Evolutionary conservation across 2,113 vertebrate genomes (phyloP), one percentile per base, ranked within the genome.

Genomic region (Alexandromys fortis): DNA sequence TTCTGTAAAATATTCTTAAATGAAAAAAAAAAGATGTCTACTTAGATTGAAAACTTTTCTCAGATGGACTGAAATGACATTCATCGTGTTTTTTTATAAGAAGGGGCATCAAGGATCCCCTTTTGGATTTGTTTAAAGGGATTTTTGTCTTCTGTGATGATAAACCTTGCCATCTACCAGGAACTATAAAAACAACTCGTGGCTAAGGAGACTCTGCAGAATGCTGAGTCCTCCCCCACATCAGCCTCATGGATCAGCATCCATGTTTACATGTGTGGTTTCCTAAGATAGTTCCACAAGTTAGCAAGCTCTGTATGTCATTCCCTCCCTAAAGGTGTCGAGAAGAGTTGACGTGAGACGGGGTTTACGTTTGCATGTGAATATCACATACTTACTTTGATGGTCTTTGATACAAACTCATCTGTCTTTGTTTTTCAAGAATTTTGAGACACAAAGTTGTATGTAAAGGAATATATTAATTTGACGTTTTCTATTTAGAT

Each of bases 101-200:
- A 97, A 98, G 97, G 98, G 98, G 98, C 98, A 98, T 98, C 96
- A 97, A 98, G 96, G 96, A 97, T 96, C 98, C 97, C 90, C 96
- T 93, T 94, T 97, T n/a, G 95, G 96, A 94, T 97, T 97, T 97
- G 87, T 97, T 98, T 97, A 96, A 97, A 97, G 94, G 94, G 96
- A 97, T 97, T 98, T 98, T 98, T 97, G 96, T 98, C 98, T 98
- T 98, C 96, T 96, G 87, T 97, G 97, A 98, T 95, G n/a, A n/a
- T n/a, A 95, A 98, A 97, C 90, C 97, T 97, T 95, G 96, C 96
- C 96, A 95, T 98, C 95, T 97, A 96, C 96, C 90, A 95, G 97
- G 97, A 98, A 96, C 86, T 96, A 72, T 58, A 96, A 96, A 90
- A 95, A 93, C 75, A 96, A 94, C 94, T 98, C 97, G 55, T 97